Percentiles rank a stretch among this genome's conserved stretches.
phyloP scores from a whole-genome alignment of 2,888 invertebrate genomes.

The Nephrocerus scutellatus region DNA sequence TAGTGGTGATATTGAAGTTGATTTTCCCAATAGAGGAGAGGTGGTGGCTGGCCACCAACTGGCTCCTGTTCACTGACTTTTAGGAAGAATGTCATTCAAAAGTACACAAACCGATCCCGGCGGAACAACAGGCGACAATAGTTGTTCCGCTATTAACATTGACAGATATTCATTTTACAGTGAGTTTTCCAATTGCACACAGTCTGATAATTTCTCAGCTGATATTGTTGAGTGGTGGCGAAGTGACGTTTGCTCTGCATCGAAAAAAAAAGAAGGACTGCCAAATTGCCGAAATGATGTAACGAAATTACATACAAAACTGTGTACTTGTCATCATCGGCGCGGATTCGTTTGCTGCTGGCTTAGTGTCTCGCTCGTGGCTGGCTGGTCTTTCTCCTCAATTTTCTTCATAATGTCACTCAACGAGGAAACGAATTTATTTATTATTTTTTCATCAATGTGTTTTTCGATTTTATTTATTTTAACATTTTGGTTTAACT shows the following conservation, averaged over 20 bases:
- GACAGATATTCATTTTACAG: slow-evolving; percentile 21
- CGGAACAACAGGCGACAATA: slow-evolving; percentile 16
- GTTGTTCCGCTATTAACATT: slow-evolving; percentile 23
- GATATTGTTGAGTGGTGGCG: slow-evolving; percentile 14
- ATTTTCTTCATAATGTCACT: not conserved
- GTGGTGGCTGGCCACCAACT: no score
- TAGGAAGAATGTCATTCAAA: slow-evolving; percentile 10
- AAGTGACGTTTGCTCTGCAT: not conserved
- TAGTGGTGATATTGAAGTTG: no score
- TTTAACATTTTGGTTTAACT: not conserved
- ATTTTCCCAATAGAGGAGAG: no score
- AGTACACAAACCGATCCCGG: slow-evolving; percentile 7
- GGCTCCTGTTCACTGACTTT: no score
- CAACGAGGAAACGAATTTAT: slow-evolving; percentile 2
- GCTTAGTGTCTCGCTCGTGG: no score
- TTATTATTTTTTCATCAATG: slow-evolving; percentile 1
- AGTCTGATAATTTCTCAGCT: slow-evolving; percentile 15
- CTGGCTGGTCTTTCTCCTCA: no score
- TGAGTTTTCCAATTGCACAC: slow-evolving; percentile 14
- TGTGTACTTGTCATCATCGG: no score
- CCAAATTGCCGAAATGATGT: slow-evolving; percentile 6
- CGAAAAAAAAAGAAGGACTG: not conserved
- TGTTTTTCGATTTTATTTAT: not conserved
- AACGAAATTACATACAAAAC: no score
- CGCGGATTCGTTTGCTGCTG: no score